A percentile compares a stretch with the other conserved stretches of the same genome.
phyloP scores from a whole-genome alignment of 2,113 vertebrate species.

The Psophia crepitans region DNA sequence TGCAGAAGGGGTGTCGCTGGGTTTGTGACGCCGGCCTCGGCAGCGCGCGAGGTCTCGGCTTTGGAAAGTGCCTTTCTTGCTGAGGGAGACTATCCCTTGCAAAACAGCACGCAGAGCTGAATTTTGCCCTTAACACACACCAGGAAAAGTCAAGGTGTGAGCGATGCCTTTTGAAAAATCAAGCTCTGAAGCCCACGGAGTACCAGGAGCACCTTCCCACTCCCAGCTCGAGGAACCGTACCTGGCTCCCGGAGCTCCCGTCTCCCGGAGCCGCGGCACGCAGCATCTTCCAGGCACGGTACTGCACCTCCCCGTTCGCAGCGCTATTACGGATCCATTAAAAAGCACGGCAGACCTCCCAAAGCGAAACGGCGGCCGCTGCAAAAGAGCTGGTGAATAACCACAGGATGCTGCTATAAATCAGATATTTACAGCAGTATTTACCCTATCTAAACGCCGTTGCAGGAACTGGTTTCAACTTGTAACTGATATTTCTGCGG shows the following conservation, averaged over 20 bases:
- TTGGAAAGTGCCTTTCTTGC: background rate
- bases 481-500: conserved; percentile 50
- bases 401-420: conserved; percentile 12
- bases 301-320: background rate
- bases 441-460: conserved; percentile 35
- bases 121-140: background rate
- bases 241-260: background rate
- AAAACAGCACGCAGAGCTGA: background rate
- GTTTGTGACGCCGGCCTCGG: accelerated
- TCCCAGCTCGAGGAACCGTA: accelerated
- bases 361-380: background rate
- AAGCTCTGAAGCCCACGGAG: background rate
- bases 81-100: background rate
- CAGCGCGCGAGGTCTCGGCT: background rate
- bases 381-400: conserved; percentile 25
- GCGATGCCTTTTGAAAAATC: accelerated
- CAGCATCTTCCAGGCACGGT: accelerated
- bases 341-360: background rate
- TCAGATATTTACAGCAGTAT: conserved; percentile 44
- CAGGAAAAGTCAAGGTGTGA: background rate
- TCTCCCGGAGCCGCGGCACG: accelerated
- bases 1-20: accelerated
- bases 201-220: background rate
- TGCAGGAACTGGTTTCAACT: conserved; percentile 46
- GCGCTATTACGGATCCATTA: accelerated